Base-by-base conservation (phyloP, 2,888 invertebrate genomes). In the Dioctria linearis region DNA sequence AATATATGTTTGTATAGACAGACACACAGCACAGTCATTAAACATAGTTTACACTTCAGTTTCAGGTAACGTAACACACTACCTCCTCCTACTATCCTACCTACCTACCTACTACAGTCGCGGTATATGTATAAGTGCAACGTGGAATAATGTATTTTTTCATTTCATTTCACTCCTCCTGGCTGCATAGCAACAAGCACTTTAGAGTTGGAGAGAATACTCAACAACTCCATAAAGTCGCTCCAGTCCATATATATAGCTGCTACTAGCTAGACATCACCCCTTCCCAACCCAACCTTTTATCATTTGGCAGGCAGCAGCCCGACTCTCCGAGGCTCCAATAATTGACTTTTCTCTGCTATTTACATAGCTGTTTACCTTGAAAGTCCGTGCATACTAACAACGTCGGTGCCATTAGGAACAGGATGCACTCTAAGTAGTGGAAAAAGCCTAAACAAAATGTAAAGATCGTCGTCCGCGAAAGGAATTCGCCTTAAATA, bases 321-420 rank as follows among this genome's bases (percentile, higher is more conserved):
- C 54, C 3, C 25, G 25, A 25, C 25, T 25, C 25, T 25, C 4
- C 54, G 11, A 46, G 54, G 54, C 54, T 54, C 25, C 25, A 3
- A 54, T 54, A 54, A 54, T 54, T 54, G 54, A 54, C 54, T 54
- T 54, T 54, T 54, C 54, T 11, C 54, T 54, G 54, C 54, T 54
- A 54, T 54, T 54, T 54, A 54, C 54, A 54, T 54, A 54, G 54
- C 6, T 54, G 54, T 54, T 54, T 54, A 54, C 54, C 54, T 54
- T 54, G 54, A 54, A 25, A 54, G 54, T 54, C 54, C 54, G 3
- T 54, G 54, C 54, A 54, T 25, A 25, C n/a, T 54, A 54, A 54
- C 54, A 54, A 54, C 11, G n/a, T n/a, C n/a, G 4, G 54, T n/a
- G 54, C 54, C 54, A 54, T 54, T 54, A 54, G 54, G 54, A 54